phyloP scores from a whole-genome alignment of 2,797 vertebrate genomes.

The Babyrousa celebensis region DNA sequence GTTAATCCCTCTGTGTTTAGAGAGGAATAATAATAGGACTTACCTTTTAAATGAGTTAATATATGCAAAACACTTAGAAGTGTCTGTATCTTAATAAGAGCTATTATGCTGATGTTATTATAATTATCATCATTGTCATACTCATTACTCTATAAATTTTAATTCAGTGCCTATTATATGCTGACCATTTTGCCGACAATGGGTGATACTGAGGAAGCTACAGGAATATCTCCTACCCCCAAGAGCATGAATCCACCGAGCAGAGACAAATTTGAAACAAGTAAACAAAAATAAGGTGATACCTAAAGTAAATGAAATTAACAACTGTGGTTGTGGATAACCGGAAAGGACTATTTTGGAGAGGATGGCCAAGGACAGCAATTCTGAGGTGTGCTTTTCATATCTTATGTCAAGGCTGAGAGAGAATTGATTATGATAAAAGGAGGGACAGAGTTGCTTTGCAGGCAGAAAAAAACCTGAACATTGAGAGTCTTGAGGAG shows the following conservation, averaged over 20 bases:
- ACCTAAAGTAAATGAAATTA: neutral
- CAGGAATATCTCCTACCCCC: neutral
- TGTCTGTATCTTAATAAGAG: neutral
- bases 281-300: neutral
- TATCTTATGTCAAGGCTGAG: neutral
- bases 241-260: neutral
- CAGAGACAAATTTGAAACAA: neutral
- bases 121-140: neutral
- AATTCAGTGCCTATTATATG: neutral
- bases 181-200: neutral
- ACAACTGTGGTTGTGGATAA: neutral
- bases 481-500: neutral
- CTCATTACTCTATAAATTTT: neutral
- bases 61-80: neutral
- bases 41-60: slow-evolving; percentile 7
- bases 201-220: neutral
- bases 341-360: neutral
- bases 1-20: neutral
- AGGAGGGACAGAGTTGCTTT: neutral
- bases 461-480: neutral
- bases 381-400: neutral
- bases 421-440: neutral
- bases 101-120: neutral
- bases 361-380: neutral
- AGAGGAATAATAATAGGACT: neutral